These are phyloP conservation scores for Tautogolabrus adspersus DNA, from an alignment of 2,113 vertebrate species.

Conservation along the genomic window DNA sequence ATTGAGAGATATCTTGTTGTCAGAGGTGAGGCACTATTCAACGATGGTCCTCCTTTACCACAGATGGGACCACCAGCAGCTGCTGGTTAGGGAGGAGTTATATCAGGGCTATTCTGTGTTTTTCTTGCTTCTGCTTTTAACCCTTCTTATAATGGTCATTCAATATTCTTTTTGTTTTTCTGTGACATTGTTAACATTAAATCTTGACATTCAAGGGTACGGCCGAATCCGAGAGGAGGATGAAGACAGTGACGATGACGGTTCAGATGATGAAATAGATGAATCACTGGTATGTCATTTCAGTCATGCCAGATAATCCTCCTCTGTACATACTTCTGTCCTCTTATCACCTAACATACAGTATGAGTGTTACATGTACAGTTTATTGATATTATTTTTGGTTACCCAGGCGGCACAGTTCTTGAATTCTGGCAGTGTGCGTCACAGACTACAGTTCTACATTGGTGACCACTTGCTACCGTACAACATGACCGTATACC, in stretches of 20 bases:
- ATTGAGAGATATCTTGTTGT: slow-evolving; percentile 99
- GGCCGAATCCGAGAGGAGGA: slow-evolving; percentile 98
- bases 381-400: neutral
- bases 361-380: no score
- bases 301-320: neutral
- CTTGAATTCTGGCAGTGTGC: slow-evolving; percentile 98
- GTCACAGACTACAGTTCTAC: slow-evolving; percentile 97
- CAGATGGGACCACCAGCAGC: neutral
- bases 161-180: neutral
- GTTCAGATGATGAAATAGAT: slow-evolving; percentile 99
- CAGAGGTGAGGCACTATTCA: slow-evolving; percentile 85
- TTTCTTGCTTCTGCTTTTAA: neutral
- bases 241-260: slow-evolving; percentile 98
- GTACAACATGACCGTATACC: slow-evolving; percentile 99
- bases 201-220: slow-evolving; percentile 85
- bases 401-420: slow-evolving; percentile 93
- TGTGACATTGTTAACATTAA: neutral
- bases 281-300: slow-evolving; percentile 91
- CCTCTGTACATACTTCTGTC: neutral
- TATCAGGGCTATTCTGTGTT: no score
- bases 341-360: no score
- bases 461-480: slow-evolving; percentile 97
- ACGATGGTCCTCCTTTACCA: neutral
- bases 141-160: neutral
- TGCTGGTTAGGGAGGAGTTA: no score